Base-by-base conservation (phyloP, 2,113 vertebrate species). In the Bos javanicus region DNA sequence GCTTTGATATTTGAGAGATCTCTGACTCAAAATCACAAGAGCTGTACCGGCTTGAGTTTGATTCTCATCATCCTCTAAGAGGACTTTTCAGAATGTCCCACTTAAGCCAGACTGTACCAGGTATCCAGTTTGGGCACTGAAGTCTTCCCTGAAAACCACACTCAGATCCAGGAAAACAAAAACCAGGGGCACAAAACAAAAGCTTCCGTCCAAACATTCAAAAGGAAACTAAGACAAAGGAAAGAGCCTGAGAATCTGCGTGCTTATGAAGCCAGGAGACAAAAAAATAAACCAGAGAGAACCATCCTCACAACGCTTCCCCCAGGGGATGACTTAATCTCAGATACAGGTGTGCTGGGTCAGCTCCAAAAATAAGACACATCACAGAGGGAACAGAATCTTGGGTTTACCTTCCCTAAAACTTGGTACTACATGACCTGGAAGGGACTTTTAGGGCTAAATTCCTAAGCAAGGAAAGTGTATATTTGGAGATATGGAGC, bases 401-500 rank as follows among this genome's bases (percentile, higher is more conserved):
- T 9, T 3, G 19, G 15, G 56, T n/a, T 8, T n/a, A 62, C 64
- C 71, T 33, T 48, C n/a, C 19, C 23, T 6, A 36, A 56, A 80
- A 21, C 17, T 7, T 7, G 16, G 56, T 6, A 12, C 19, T 12
- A 0, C 10, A 5, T 13, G 48, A 17, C 71, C 52, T 13, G 7
- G 25, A 39, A 39, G 54, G 43, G 7, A 85, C n/a, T 56, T n/a
- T 7, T 3, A n/a, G 46, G 54, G 48, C 62, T 50, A 64, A 17
- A 43, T 7, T 76, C 71, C 39, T 39, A 13, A 56, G 2, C 19
- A 26, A 76, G 48, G 5, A 16, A 82, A 30, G 30, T 3, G 8
- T 5, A 59, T 9, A 23, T 9, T 46, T 59, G 9, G 36, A 43
- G 50, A 28, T 10, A 23, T 0, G 2, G 0, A 15, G 36, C 10